Base-by-base conservation (phyloP, 2,888 invertebrate genomes). In the Neuroscelio doddi region DNA sequence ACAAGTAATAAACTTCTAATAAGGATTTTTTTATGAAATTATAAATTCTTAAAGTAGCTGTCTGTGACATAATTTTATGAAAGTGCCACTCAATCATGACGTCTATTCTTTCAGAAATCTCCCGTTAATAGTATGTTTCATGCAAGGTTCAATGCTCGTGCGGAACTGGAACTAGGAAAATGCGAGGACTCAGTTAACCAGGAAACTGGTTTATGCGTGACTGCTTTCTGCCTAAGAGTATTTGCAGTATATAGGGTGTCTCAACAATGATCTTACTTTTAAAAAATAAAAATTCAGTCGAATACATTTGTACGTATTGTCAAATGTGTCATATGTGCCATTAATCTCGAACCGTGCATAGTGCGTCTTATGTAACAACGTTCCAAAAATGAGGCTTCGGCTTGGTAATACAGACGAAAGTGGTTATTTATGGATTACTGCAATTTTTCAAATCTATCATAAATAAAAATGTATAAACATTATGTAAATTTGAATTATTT, bases 131-230 rank as follows among this genome's bases (percentile, higher is more conserved):
- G 79, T 72, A 75, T 73, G 75, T 72, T 76, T 69, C 66, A 69
- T 59, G 71, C 68, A 69, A 47, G 74, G 74, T 74, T 78, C 73
- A 73, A 73, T 74, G 74, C 72, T 72, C 72, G 58, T 62, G 56
- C 57, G 65, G 73, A 76, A 75, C 71, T 77, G 75, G 78, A 73
- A 72, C 70, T 73, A 74, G 78, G 77, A 80, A 82, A 80, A 80
- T 75, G 75, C 72, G 66, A 67, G 69, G 73, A 79, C 75, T 78
- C 74, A 75, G 78, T 80, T 80, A 81, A 79, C 77, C 81, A 77
- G 80, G 78, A 80, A 81, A 81, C 81, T 82, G 81, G 81, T 82
- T 82, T 80, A 80, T 79, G 78, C 80, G 79, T 80, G 75, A 78
- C 75, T 76, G 74, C 66, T 44, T 16, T 63, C 45, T 53, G 24